phyloP scores from a whole-genome alignment of 2,888 invertebrate genomes.

The Leptinotarsa juncta region DNA sequence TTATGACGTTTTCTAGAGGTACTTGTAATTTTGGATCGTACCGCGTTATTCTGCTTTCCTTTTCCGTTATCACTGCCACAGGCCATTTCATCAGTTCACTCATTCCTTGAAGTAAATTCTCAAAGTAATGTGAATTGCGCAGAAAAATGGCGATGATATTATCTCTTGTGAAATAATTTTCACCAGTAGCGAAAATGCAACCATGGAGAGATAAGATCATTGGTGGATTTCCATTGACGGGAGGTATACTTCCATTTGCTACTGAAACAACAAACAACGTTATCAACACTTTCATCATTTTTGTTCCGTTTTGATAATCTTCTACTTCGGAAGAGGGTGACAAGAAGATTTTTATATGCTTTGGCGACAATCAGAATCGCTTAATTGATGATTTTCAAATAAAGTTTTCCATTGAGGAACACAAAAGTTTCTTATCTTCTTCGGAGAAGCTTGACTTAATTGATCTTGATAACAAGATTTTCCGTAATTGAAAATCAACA shows the following conservation, averaged over 20 bases:
- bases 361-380: neutral
- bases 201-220: neutral
- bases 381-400: neutral
- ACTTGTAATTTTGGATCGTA: neutral
- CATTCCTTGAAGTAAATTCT: neutral
- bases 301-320: neutral
- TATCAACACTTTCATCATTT: neutral
- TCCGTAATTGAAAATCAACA: neutral
- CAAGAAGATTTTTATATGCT: neutral
- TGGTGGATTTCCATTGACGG: neutral
- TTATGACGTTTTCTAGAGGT: neutral
- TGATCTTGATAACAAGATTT: slow-evolving; percentile 6
- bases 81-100: neutral
- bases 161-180: neutral
- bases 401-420: neutral
- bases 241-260: neutral
- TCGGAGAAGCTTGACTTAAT: neutral
- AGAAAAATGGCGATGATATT: neutral
- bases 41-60: neutral
- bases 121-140: neutral
- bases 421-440: too few relatives aligned
- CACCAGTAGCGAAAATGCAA: neutral
- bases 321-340: neutral
- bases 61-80: neutral
- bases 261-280: neutral